These are phyloP conservation scores for Exaiptasia diaphana DNA, from an alignment of 64 coral and sea anemone genomes.

Conservation along the genomic window DNA sequence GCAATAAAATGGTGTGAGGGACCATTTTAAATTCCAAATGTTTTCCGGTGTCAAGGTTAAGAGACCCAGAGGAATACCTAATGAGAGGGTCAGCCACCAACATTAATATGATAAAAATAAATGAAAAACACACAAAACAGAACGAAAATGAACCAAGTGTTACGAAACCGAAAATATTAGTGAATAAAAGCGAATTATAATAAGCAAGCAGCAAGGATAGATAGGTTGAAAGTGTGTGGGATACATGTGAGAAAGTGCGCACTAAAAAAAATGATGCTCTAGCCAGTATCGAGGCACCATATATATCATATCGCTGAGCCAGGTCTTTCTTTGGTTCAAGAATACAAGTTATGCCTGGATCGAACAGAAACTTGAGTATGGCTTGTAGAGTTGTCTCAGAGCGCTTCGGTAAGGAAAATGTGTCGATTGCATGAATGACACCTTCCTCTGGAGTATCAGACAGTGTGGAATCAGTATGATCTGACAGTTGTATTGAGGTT, in stretches of 20 bases:
- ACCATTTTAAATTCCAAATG: neutral
- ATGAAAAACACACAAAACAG: neutral
- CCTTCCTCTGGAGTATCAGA: neutral
- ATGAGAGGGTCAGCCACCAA: neutral
- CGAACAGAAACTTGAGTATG: neutral
- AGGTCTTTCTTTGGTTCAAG: neutral
- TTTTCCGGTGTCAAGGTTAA: too few species aligned
- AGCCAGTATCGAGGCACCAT: neutral
- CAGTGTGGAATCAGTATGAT: neutral
- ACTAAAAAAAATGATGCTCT: neutral
- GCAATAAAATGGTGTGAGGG: neutral
- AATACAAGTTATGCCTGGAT: neutral
- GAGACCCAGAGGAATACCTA: neutral
- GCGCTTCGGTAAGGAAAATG: neutral
- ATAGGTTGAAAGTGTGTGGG: too few species aligned
- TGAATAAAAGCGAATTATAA: too few species aligned
- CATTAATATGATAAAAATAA: neutral
- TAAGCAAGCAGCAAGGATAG: too few species aligned
- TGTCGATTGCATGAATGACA: neutral
- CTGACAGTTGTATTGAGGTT: constrained; percentile 1
- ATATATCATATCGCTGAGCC: neutral
- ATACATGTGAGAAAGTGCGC: too few species aligned
- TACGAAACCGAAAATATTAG: too few species aligned
- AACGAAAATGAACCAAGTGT: neutral
- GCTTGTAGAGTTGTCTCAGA: neutral